Percentiles rank a stretch among this genome's conserved stretches.
phyloP scores from a whole-genome alignment of 2,888 invertebrate species.

The Helobdella robusta region DNA sequence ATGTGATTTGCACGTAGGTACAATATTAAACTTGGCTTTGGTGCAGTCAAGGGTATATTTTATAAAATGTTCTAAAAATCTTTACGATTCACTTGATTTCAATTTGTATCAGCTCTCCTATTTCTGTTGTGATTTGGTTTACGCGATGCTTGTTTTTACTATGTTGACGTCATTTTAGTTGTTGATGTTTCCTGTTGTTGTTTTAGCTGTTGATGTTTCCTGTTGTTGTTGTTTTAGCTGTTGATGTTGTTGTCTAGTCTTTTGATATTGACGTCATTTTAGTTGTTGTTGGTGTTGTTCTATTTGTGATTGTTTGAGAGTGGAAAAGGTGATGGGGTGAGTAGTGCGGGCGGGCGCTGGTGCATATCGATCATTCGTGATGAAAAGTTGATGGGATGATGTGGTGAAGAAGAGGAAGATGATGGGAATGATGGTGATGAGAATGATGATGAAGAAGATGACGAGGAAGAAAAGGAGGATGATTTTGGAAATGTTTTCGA shows the following conservation, averaged over 20 bases:
- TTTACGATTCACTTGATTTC: no score
- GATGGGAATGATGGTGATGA: slow-evolving; percentile 8
- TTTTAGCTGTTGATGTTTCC: background rate
- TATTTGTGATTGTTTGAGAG: no score
- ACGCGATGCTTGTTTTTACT: no score
- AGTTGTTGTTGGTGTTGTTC: background rate
- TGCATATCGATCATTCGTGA: background rate
- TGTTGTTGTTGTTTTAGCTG: slow-evolving; percentile 7
- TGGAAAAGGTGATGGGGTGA: background rate
- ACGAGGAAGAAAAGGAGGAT: background rate
- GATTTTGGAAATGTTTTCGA: background rate
- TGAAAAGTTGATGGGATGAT: background rate
- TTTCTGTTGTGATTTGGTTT: no score
- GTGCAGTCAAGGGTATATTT: no score
- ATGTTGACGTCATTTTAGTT: slow-evolving; percentile 76
- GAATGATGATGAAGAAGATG: background rate
- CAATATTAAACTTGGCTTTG: no score
- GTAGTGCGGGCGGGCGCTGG: background rate
- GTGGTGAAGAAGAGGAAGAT: no score
- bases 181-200: slow-evolving; percentile 56
- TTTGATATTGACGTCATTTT: background rate
- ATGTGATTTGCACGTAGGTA: no score
- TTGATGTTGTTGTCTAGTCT: background rate
- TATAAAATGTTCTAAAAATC: no score
- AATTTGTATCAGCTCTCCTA: no score